These are phyloP conservation scores for Tineola bisselliella DNA, from an alignment of 2,888 invertebrate genomes.

Conservation along the genomic window DNA sequence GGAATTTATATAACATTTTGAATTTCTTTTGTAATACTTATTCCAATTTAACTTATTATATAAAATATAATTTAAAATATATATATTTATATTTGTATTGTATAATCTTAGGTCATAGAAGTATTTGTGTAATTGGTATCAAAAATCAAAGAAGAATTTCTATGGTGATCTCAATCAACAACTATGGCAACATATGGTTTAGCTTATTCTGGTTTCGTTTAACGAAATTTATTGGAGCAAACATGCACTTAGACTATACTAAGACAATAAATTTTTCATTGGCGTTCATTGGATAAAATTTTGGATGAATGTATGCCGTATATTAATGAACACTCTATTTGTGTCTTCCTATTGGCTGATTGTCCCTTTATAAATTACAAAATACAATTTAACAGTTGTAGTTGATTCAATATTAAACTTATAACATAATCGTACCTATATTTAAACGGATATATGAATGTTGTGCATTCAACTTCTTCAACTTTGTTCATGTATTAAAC, in stretches of 20 bases:
- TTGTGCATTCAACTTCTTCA: slow-evolving; percentile 58
- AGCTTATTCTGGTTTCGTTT: not conserved
- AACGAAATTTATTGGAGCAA: not conserved
- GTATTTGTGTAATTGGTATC: not conserved
- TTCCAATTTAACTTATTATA: not conserved
- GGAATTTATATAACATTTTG: not conserved
- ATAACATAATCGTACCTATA: not conserved
- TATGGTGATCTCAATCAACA: no score
- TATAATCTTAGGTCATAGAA: not conserved
- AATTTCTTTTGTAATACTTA: not conserved
- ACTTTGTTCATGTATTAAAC: slow-evolving; percentile 40
- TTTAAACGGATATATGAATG: slow-evolving; percentile 37
- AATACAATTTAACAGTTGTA: no score
- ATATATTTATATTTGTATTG: no score
- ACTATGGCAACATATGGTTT: not conserved
- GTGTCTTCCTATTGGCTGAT: not conserved
- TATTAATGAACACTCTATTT: not conserved
- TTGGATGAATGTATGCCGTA: not conserved
- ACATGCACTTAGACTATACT: slow-evolving; percentile 47
- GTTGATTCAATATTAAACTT: no score
- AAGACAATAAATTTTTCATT: slow-evolving; percentile 54
- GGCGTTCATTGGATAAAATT: slow-evolving; percentile 28
- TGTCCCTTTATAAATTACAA: not conserved
- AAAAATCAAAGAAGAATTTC: not conserved
- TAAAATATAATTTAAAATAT: no score